Percentiles rank a stretch among this genome's conserved stretches.
These are phyloP conservation scores for Phrynocephalus forsythii DNA, from an alignment of 2,797 vertebrate species.

Conservation along the genomic window DNA sequence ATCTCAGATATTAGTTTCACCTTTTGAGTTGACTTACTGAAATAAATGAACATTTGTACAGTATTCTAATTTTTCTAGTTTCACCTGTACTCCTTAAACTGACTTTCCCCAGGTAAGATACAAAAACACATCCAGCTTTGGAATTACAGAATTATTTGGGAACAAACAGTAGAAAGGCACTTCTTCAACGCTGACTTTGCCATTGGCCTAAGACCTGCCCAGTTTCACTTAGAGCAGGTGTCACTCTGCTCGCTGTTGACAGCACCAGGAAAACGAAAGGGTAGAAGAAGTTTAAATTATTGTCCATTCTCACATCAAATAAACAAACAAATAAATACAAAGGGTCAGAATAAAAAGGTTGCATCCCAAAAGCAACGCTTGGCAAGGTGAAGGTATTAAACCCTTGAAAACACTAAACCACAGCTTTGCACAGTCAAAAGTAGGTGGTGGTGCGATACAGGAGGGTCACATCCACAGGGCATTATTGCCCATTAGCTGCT, in stretches of 20 bases:
- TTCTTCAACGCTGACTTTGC: background rate
- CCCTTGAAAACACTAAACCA: background rate
- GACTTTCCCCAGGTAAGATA: background rate
- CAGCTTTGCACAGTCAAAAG: background rate
- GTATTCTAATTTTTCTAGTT: no score
- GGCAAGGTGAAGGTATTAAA: background rate
- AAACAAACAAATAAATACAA: constrained; percentile 25
- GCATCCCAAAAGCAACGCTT: background rate
- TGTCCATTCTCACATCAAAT: background rate
- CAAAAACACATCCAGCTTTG: background rate
- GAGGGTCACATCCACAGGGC: background rate
- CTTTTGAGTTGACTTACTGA: no score
- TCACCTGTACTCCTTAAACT: background rate
- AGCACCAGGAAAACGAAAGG: background rate
- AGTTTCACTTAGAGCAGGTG: background rate
- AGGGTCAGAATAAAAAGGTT: background rate
- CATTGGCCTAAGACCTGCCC: no score
- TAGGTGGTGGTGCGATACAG: no score
- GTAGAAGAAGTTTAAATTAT: background rate
- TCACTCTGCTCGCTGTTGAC: background rate
- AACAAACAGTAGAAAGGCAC: background rate
- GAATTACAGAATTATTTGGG: no score
- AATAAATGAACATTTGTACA: no score
- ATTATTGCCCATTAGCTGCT: no score
- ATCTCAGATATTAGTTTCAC: no score